Evolutionary conservation across 1,140 invertebrate genomes (phyloP).

Genomic region (Phthorimaea operculella): DNA sequence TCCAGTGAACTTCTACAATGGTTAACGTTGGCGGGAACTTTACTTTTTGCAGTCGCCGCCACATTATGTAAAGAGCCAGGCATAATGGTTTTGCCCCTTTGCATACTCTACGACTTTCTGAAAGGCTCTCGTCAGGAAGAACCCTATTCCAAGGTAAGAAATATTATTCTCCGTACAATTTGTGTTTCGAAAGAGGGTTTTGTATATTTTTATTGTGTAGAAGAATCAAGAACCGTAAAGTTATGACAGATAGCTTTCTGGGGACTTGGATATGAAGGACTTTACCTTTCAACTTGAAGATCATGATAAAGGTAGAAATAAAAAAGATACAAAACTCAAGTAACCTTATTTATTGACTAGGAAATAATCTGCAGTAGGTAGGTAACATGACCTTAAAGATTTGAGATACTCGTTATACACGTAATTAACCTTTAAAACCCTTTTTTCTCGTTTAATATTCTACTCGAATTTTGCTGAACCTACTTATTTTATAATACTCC

Average conservation of each 20-base stretch:
- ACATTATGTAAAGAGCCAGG: conserved; percentile 93
- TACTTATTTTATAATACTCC: too few relatives aligned
- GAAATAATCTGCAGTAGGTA: too few relatives aligned
- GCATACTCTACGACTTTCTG: conserved; percentile 79
- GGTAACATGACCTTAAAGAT: too few relatives aligned
- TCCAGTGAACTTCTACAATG: conserved; percentile 60
- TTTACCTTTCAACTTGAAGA: conserved; percentile 26
- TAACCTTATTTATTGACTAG: too few relatives aligned
- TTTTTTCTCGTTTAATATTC: too few relatives aligned
- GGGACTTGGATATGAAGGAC: conserved; percentile 31
- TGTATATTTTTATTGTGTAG: conserved; percentile 23
- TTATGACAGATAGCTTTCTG: conserved; percentile 28
- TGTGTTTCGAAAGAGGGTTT: conserved; percentile 12
- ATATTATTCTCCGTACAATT: conserved; percentile 19
- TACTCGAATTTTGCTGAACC: too few relatives aligned
- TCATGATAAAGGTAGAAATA: conserved; percentile 18
- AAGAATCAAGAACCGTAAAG: conserved; percentile 32
- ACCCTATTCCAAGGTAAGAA: conserved; percentile 61
- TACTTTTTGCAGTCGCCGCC: conserved; percentile 74
- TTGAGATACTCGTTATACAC: too few relatives aligned
- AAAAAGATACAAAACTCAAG: too few relatives aligned
- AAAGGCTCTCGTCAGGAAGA: conserved; percentile 59
- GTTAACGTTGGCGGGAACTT: conserved; percentile 69
- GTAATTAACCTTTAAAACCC: too few relatives aligned
- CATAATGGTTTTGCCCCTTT: conserved; percentile 89